A percentile compares a stretch with the other conserved stretches of the same genome.
Conservation (phyloP, 2,113 vertebrate genomes). For the Dolichallabes microphthalmus region DNA sequence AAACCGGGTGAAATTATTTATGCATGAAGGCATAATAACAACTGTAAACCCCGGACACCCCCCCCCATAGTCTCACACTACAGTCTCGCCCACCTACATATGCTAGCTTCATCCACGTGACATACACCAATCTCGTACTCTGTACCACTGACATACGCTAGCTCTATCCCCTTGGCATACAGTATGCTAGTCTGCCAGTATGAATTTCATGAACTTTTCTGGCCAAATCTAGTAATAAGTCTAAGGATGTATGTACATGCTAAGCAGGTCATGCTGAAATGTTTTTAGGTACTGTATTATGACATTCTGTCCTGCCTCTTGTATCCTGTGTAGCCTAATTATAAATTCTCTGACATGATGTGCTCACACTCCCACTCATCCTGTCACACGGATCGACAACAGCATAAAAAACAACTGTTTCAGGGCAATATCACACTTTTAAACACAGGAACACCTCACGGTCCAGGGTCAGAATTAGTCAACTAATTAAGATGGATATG, state of each 20-base stretch:
- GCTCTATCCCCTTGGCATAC: neutral
- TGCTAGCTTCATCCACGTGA: neutral
- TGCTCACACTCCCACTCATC: conserved; percentile 4
- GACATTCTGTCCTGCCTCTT: neutral
- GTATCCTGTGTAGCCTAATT: neutral
- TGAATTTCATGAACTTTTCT: neutral
- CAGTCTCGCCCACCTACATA: neutral
- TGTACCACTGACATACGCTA: neutral
- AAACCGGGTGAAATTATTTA: too few relatives aligned
- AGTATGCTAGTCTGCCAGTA: neutral
- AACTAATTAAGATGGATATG: neutral
- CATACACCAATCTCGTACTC: neutral
- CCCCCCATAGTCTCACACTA: neutral
- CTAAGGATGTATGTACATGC: neutral
- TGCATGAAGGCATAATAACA: too few relatives aligned
- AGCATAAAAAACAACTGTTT: neutral
- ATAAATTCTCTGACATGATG: conserved; percentile 7
- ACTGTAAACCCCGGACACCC: too few relatives aligned
- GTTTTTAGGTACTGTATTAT: neutral
- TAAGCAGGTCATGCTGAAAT: neutral
- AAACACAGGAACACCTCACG: neutral
- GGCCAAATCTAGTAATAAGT: neutral
- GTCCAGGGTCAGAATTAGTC: neutral
- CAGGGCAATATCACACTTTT: neutral
- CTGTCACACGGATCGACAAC: conserved; percentile 10